A percentile compares a stretch with the other conserved stretches of the same genome.
Conservation (phyloP, 1,140 invertebrate genomes). For the Zaprionus lachaisei region DNA sequence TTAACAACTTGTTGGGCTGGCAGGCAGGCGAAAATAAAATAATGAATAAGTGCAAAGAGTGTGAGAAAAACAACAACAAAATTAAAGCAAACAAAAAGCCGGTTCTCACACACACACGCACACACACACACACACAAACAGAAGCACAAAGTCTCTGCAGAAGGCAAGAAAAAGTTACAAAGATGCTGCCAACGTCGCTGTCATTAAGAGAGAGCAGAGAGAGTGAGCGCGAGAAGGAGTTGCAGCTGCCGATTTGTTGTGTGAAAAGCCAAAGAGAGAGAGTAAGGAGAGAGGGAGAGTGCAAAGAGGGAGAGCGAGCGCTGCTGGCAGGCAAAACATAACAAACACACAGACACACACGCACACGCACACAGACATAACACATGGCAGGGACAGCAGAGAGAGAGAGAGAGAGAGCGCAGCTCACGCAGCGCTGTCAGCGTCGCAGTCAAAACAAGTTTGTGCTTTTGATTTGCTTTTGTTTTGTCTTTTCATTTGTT, state of each 20-base stretch:
- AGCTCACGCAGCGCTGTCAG: background rate
- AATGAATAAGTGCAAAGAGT: conserved; percentile 42
- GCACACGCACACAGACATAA: background rate
- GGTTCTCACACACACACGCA: conserved; percentile 56
- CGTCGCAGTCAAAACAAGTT: background rate
- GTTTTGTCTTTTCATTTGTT: background rate
- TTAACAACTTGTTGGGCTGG: conserved; percentile 53
- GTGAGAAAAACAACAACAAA: conserved; percentile 52
- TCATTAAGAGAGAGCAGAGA: conserved; percentile 6
- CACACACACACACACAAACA: conserved; percentile 27
- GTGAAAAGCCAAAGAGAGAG: background rate
- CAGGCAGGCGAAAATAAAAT: conserved; percentile 15
- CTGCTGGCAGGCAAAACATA: conserved; percentile 30
- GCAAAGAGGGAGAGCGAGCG: conserved; percentile 10
- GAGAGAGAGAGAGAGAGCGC: conserved; percentile 29
- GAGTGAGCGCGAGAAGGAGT: conserved; percentile 16
- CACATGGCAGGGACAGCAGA: conserved; percentile 20
- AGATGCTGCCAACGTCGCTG: conserved; percentile 39
- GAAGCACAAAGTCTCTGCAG: conserved; percentile 8
- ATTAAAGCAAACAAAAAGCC: conserved; percentile 78
- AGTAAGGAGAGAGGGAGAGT: background rate
- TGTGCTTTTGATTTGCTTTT: background rate
- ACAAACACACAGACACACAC: conserved; percentile 31
- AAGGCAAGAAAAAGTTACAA: conserved; percentile 48
- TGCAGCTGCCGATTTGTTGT: conserved; percentile 30